Conservation (phyloP, 2,113 vertebrate species). For the Lota lota region DNA sequence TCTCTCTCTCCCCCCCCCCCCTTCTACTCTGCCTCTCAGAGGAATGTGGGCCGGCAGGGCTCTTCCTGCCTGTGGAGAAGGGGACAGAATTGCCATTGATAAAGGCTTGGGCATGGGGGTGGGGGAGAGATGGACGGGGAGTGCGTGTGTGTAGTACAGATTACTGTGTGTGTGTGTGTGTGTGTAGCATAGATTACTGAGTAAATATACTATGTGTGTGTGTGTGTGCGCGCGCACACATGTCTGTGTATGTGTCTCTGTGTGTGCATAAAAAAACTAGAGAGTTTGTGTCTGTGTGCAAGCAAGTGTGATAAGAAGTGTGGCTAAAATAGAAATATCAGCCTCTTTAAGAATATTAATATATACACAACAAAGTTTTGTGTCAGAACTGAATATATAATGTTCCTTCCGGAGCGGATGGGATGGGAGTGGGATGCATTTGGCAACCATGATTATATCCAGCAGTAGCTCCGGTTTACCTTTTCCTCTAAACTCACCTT, state of each 20-base stretch:
- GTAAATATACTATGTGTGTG: slow-evolving; percentile 29
- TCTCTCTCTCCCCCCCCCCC: slow-evolving; percentile 38
- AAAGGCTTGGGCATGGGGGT: slow-evolving; percentile 47
- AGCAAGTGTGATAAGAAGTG: too few species aligned
- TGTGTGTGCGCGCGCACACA: slow-evolving; percentile 4
- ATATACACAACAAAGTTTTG: too few species aligned
- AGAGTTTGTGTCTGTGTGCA: not conserved
- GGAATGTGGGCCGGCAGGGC: slow-evolving; percentile 66
- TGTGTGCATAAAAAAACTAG: not conserved
- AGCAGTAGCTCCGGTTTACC: too few species aligned
- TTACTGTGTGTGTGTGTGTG: too few species aligned
- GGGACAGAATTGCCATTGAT: slow-evolving; percentile 80
- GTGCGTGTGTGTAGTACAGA: slow-evolving; percentile 8
- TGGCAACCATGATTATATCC: too few species aligned
- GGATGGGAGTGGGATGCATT: too few species aligned
- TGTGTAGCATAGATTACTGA: slow-evolving; percentile 53
- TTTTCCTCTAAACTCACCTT: too few species aligned
- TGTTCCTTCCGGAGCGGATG: too few species aligned
- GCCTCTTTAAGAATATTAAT: too few species aligned
- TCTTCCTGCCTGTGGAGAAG: slow-evolving; percentile 66
- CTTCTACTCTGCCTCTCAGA: slow-evolving; percentile 33
- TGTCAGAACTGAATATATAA: too few species aligned
- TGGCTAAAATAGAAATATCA: too few species aligned
- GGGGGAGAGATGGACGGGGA: slow-evolving; percentile 51
- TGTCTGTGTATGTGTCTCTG: too few species aligned